Percentiles rank a stretch among this genome's conserved stretches.
These are phyloP conservation scores for Aleiodes sp. DNA, from an alignment of 1,140 invertebrate genomes.

Conservation along the genomic window DNA sequence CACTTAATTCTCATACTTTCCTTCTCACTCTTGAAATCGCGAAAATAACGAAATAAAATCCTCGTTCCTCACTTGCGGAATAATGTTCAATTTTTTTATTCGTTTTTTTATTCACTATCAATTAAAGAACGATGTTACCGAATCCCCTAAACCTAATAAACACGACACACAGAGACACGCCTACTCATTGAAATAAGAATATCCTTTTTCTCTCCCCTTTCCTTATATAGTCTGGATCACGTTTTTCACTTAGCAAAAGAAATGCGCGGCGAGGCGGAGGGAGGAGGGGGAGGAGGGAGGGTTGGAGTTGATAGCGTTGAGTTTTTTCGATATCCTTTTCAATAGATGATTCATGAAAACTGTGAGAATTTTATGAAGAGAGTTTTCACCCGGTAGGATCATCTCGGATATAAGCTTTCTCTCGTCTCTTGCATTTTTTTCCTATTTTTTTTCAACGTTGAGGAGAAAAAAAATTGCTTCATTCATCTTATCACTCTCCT, in stretches of 20 bases:
- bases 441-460: not conserved
- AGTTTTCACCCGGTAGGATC: not conserved
- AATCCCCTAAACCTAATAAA: not conserved
- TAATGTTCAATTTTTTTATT: not conserved
- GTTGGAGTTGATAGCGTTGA: not conserved
- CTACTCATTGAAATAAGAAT: not conserved
- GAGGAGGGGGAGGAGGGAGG: too few species aligned
- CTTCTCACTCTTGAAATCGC: not conserved
- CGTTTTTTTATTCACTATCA: not conserved
- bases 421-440: not conserved
- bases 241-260: slow-evolving; percentile 26
- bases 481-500: slow-evolving; percentile 42
- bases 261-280: too few species aligned
- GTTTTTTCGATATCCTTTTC: slow-evolving; percentile 5
- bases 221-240: slow-evolving; percentile 8
- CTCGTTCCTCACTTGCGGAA: not conserved
- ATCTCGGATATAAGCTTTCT: not conserved
- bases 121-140: not conserved
- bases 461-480: slow-evolving; percentile 7
- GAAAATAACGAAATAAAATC: not conserved
- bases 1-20: too few species aligned
- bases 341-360: not conserved
- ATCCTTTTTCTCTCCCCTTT: not conserved
- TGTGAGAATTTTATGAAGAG: not conserved
- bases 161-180: not conserved